These are phyloP conservation scores for Drosophila mimica DNA, from an alignment of 2,888 invertebrate genomes.

Conservation along the genomic window DNA sequence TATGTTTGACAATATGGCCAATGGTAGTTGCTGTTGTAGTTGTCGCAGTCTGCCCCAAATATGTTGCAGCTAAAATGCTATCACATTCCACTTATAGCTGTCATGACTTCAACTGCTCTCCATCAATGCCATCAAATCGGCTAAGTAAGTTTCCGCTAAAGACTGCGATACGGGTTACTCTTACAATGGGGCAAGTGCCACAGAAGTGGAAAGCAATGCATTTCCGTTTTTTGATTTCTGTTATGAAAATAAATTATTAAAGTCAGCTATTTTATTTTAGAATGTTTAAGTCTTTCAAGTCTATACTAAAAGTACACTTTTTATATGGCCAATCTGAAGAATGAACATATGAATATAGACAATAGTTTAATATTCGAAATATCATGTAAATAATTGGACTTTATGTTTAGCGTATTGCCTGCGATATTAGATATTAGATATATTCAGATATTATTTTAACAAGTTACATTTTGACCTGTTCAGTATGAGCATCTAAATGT, in stretches of 20 bases:
- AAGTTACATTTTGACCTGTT: too few relatives aligned
- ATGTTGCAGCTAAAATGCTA: slow-evolving; percentile 15
- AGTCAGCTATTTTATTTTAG: too few relatives aligned
- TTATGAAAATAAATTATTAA: not conserved
- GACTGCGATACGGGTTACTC: not conserved
- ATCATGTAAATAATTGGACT: not conserved
- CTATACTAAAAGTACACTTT: not conserved
- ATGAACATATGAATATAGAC: not conserved
- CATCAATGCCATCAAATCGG: slow-evolving; percentile 23
- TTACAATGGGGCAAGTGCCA: slow-evolving; percentile 29
- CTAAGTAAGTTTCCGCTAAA: slow-evolving; percentile 31
- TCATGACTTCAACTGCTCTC: slow-evolving; percentile 21
- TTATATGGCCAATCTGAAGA: not conserved
- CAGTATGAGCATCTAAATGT: too few relatives aligned
- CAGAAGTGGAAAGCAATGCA: not conserved
- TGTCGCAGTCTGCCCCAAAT: slow-evolving; percentile 1
- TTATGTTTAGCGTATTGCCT: too few relatives aligned
- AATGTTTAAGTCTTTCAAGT: too few relatives aligned
- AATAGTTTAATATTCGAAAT: too few relatives aligned
- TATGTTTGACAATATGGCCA: slow-evolving; percentile 5
- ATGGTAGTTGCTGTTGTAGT: not conserved
- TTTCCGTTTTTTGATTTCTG: not conserved
- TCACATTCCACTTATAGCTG: slow-evolving; percentile 49
- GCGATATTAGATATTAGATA: too few relatives aligned
- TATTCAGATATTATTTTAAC: too few relatives aligned